Evolutionary conservation across 2,888 invertebrate species (phyloP).

Genomic region (Phortica okadai): DNA sequence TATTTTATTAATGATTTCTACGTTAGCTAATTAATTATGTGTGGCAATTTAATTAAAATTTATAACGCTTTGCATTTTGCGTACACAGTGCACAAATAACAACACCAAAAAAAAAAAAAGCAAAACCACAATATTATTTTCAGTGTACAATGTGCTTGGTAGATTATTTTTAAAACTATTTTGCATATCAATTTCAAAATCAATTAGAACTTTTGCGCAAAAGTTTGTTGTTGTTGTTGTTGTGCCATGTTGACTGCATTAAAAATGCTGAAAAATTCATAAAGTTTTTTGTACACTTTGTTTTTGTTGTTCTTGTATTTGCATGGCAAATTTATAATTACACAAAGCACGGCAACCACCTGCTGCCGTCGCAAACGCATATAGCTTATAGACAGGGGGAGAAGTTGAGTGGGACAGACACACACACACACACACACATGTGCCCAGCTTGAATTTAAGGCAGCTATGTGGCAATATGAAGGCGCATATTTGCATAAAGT

Average conservation of each 20-base stretch:
- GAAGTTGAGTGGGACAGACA: no score
- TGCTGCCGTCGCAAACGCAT: not conserved
- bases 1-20: no score
- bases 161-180: constrained; percentile 33
- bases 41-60: no score
- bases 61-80: no score
- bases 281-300: not conserved
- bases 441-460: no score
- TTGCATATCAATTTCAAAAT: constrained; percentile 71
- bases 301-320: not conserved
- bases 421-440: no score
- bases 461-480: not conserved
- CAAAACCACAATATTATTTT: not conserved
- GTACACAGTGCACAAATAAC: not conserved
- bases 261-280: constrained; percentile 12
- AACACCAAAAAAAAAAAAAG: not conserved
- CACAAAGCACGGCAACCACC: constrained; percentile 14
- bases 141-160: not conserved
- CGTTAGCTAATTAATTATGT: no score
- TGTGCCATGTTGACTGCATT: not conserved
- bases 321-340: constrained; percentile 27
- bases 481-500: constrained; percentile 65
- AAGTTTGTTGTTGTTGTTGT: constrained; percentile 47
- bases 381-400: not conserved
- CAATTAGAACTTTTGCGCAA: constrained; percentile 66